These are phyloP conservation scores for Otis tarda DNA, from an alignment of 2,113 vertebrate genomes.

Conservation along the genomic window DNA sequence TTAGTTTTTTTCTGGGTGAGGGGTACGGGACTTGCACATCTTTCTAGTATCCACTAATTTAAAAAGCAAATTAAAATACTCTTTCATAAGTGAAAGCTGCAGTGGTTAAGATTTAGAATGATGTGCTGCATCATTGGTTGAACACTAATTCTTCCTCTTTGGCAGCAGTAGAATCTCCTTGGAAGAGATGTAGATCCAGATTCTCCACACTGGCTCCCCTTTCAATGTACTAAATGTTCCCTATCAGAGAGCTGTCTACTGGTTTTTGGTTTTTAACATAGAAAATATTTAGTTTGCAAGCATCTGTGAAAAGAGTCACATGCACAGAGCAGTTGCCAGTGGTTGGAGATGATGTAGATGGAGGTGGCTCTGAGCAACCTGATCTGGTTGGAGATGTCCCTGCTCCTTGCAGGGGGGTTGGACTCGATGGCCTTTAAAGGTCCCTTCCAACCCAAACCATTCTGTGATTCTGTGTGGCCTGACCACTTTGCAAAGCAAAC, in stretches of 20 bases:
- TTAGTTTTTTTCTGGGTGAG: neutral
- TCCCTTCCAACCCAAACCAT: too few relatives aligned
- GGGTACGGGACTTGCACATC: neutral
- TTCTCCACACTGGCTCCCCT: neutral
- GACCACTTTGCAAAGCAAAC: neutral
- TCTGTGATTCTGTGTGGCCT: neutral
- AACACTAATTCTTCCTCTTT: neutral
- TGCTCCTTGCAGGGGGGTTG: too few relatives aligned
- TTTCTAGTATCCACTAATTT: neutral
- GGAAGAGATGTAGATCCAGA: neutral
- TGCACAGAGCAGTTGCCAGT: neutral
- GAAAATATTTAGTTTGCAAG: neutral
- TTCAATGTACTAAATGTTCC: neutral
- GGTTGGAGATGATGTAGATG: neutral
- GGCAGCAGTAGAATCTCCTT: neutral
- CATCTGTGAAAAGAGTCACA: neutral
- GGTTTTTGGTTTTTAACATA: neutral
- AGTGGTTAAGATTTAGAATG: too few relatives aligned
- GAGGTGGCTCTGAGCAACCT: too few relatives aligned
- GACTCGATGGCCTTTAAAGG: too few relatives aligned
- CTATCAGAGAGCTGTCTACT: neutral
- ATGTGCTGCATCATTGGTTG: accelerated
- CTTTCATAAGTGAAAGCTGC: neutral
- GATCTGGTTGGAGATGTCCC: too few relatives aligned
- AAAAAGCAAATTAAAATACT: neutral